A percentile compares a stretch with the other conserved stretches of the same genome.
These are phyloP conservation scores for Babyrousa celebensis DNA, from an alignment of 2,797 vertebrate species.

Conservation along the genomic window DNA sequence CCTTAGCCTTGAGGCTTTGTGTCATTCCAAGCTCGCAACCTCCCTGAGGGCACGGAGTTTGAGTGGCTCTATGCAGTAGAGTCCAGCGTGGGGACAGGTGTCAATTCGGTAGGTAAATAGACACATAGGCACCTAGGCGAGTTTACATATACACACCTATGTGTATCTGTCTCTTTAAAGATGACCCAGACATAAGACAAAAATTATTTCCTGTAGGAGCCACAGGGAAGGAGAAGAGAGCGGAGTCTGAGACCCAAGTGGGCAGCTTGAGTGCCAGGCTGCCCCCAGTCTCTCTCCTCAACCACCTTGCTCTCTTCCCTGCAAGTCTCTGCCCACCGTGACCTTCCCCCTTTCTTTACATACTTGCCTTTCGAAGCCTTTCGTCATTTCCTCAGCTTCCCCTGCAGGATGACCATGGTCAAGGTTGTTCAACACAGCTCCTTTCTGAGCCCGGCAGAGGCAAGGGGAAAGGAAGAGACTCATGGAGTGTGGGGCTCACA, in stretches of 20 bases:
- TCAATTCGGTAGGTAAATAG: neutral
- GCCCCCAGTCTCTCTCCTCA: neutral
- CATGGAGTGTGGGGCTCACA: fast-evolving
- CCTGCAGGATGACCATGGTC: neutral
- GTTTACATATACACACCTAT: neutral
- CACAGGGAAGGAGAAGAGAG: neutral
- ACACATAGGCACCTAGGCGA: neutral
- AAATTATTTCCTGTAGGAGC: neutral
- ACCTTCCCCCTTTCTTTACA: conserved; percentile 18
- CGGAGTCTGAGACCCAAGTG: neutral
- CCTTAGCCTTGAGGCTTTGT: fast-evolving
- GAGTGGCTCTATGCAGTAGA: neutral
- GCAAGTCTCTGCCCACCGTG: neutral
- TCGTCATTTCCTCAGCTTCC: conserved; percentile 59
- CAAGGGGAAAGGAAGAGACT: neutral
- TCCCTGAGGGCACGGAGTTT: neutral
- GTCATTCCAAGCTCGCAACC: neutral
- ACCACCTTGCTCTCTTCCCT: neutral
- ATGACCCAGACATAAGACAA: neutral
- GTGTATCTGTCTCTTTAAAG: neutral
- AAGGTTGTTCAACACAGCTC: neutral
- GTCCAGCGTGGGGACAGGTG: neutral
- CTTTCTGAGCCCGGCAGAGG: neutral
- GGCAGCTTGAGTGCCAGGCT: neutral
- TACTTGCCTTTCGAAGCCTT: conserved; percentile 11